These are phyloP conservation scores for Opisthograptis luteolata DNA, from an alignment of 2,888 invertebrate species.

Conservation along the genomic window DNA sequence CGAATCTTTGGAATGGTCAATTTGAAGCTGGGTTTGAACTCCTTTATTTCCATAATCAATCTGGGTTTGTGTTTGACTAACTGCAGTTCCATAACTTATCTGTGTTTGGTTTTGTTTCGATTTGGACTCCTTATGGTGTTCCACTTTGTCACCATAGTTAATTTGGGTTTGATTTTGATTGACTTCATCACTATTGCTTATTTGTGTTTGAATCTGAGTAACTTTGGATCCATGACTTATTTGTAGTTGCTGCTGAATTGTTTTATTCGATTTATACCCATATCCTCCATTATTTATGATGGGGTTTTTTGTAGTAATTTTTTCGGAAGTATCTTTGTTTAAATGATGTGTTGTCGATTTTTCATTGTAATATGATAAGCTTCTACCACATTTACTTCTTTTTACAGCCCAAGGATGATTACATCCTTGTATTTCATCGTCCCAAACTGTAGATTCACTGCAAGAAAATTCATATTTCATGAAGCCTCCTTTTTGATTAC, in stretches of 20 bases:
- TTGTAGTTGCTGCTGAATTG: slow-evolving; percentile 54
- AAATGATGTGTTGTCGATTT: slow-evolving; percentile 11
- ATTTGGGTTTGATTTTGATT: slow-evolving; percentile 62
- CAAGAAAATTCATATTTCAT: slow-evolving; percentile 90
- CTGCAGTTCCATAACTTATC: slow-evolving; percentile 49
- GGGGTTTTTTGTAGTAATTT: slow-evolving; percentile 22
- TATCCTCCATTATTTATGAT: slow-evolving; percentile 9
- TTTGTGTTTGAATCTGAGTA: slow-evolving; percentile 57
- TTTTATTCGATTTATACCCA: slow-evolving; percentile 28
- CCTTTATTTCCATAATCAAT: slow-evolving; percentile 53
- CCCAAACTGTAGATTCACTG: slow-evolving; percentile 91
- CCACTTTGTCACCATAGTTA: slow-evolving; percentile 46
- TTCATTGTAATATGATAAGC: slow-evolving; percentile 35
- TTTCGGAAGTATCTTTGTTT: slow-evolving; percentile 7
- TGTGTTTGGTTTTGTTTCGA: slow-evolving; percentile 58
- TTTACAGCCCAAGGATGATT: slow-evolving; percentile 88
- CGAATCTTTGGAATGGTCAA: slow-evolving; percentile 55
- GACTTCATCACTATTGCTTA: slow-evolving; percentile 45
- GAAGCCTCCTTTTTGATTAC: slow-evolving; percentile 85
- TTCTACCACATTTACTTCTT: slow-evolving; percentile 63
- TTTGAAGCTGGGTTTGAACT: slow-evolving; percentile 60
- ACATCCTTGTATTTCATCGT: slow-evolving; percentile 87
- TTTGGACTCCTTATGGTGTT: slow-evolving; percentile 30
- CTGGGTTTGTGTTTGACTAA: slow-evolving; percentile 60
- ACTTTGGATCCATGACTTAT: slow-evolving; percentile 52